Evolutionary conservation across 2,113 vertebrate species (phyloP).

Genomic region (Vanacampus margaritifer): DNA sequence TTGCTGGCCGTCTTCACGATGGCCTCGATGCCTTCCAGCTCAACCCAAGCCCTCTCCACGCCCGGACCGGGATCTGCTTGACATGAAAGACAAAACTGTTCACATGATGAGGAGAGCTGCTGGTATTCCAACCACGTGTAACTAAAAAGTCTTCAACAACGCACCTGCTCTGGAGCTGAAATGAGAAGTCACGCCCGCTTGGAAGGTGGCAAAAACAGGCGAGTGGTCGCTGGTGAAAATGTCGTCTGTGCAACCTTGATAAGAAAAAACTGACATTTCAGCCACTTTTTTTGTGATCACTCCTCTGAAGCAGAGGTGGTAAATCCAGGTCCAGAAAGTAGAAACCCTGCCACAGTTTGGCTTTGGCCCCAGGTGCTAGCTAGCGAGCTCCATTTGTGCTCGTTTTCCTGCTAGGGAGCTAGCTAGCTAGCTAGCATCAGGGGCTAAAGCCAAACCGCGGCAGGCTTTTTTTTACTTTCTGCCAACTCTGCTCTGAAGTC

Average conservation of each 20-base stretch:
- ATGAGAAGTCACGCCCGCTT: slow-evolving; percentile 78
- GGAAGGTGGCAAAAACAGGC: slow-evolving; percentile 84
- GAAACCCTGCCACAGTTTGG: too few species aligned
- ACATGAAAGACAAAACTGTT: not conserved
- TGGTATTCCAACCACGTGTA: not conserved
- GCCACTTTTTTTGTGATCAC: too few species aligned
- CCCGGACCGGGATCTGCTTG: slow-evolving; percentile 57
- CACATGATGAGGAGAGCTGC: slow-evolving; percentile 1
- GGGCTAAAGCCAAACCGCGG: too few species aligned
- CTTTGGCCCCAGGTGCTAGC: too few species aligned
- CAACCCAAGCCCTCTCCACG: slow-evolving; percentile 74
- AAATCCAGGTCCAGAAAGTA: too few species aligned
- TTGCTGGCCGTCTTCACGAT: slow-evolving; percentile 83
- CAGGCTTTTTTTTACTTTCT: too few species aligned
- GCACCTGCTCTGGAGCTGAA: slow-evolving; percentile 77
- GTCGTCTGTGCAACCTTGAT: slow-evolving; percentile 83
- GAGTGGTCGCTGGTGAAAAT: slow-evolving; percentile 87
- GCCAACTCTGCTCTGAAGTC: not conserved
- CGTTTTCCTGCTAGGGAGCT: too few species aligned
- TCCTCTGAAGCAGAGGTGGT: too few species aligned
- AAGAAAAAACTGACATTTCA: not conserved
- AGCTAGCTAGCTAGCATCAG: too few species aligned
- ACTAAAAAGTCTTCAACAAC: slow-evolving; percentile 7
- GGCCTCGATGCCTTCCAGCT: slow-evolving; percentile 79
- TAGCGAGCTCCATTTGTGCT: too few species aligned